A percentile compares a stretch with the other conserved stretches of the same genome.
phyloP scores from a whole-genome alignment of 2,888 invertebrate genomes.

The Bruchidius siliquastri region DNA sequence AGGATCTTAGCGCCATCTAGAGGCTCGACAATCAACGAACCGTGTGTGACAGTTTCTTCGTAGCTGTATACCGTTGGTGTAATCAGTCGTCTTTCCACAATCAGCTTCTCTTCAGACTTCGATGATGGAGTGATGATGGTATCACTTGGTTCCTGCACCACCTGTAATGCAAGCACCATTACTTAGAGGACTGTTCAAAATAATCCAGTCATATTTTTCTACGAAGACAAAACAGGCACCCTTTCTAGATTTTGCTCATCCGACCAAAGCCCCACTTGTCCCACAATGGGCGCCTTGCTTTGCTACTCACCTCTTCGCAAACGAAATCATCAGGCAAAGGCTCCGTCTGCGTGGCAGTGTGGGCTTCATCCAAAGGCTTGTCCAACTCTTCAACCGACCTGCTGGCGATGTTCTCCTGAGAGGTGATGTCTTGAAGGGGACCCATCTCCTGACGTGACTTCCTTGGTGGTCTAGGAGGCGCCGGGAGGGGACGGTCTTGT shows the following conservation, averaged over 20 bases:
- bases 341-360: conserved; percentile 81
- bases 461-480: conserved; percentile 80
- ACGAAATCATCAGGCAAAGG: conserved; percentile 75
- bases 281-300: too few relatives aligned
- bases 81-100: conserved; percentile 24
- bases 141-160: conserved; percentile 21
- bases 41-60: conserved; percentile 63
- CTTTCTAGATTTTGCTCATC: too few relatives aligned
- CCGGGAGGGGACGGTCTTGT: conserved; percentile 79
- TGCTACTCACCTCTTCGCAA: conserved; percentile 61
- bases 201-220: too few relatives aligned
- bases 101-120: conserved; percentile 6
- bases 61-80: conserved; percentile 45
- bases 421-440: conserved; percentile 37
- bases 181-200: too few relatives aligned
- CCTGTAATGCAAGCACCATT: not conserved
- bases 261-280: too few relatives aligned
- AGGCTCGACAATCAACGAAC: conserved; percentile 61
- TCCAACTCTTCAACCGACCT: conserved; percentile 18
- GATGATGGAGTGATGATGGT: conserved; percentile 19
- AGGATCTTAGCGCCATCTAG: conserved; percentile 48
- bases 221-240: too few relatives aligned
- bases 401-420: conserved; percentile 31
- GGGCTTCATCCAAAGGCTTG: conserved; percentile 57
- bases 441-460: conserved; percentile 26